Evolutionary conservation across 2,113 vertebrate genomes (phyloP).

Genomic region (Anguilla rostrata): DNA sequence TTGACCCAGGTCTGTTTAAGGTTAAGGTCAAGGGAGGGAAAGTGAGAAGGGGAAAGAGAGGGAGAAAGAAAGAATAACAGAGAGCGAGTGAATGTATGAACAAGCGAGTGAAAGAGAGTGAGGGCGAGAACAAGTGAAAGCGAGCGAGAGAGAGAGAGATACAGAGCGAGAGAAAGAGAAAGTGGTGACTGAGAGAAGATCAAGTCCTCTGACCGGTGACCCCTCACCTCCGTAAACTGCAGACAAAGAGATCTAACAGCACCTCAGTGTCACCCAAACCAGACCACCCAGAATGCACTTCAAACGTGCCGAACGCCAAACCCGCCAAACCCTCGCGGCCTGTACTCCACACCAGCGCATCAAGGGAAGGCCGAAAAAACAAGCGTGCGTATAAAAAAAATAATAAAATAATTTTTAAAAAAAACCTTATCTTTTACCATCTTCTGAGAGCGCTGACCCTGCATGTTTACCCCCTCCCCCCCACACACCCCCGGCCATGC

Average conservation of each 20-base stretch:
- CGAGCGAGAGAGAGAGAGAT: neutral
- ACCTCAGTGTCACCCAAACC: slow-evolving; percentile 33
- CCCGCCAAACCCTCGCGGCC: neutral
- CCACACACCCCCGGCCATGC: neutral
- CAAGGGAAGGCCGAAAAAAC: neutral
- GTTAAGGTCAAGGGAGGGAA: too few relatives aligned
- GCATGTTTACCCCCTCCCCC: neutral
- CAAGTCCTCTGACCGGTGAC: slow-evolving; percentile 51
- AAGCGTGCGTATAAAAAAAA: neutral
- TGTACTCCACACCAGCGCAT: neutral
- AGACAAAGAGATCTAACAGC: slow-evolving; percentile 42
- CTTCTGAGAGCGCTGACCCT: neutral
- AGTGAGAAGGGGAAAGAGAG: too few relatives aligned
- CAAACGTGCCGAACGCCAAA: neutral
- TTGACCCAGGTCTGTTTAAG: too few relatives aligned
- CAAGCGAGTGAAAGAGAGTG: too few relatives aligned
- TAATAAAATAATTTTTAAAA: neutral
- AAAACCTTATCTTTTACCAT: neutral
- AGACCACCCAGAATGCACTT: slow-evolving; percentile 24
- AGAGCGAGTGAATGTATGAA: too few relatives aligned
- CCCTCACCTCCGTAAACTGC: slow-evolving; percentile 58
- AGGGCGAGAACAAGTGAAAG: neutral
- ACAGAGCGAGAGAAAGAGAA: neutral
- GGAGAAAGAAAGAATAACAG: too few relatives aligned
- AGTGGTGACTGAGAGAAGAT: slow-evolving; percentile 41